Percentiles rank a stretch among this genome's conserved stretches.
These are phyloP conservation scores for Falco berigora DNA, from an alignment of 2,797 vertebrate species.

Conservation along the genomic window DNA sequence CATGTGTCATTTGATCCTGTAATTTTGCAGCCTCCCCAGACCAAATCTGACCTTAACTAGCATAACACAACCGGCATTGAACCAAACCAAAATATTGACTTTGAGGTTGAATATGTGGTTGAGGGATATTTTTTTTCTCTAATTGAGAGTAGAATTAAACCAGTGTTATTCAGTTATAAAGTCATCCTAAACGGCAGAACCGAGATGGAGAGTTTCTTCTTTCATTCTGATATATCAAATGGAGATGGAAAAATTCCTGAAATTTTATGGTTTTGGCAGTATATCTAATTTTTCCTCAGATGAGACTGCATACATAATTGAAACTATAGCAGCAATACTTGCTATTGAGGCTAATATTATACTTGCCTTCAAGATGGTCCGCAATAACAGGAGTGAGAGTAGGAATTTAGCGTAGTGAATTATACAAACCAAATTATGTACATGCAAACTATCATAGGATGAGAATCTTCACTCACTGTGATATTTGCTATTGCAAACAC, in stretches of 20 bases:
- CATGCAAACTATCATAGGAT: neutral
- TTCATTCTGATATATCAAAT: neutral
- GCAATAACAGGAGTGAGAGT: neutral
- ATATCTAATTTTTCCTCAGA: slow-evolving; percentile 8
- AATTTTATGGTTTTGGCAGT: slow-evolving; percentile 37
- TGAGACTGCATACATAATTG: neutral
- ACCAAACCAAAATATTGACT: slow-evolving; percentile 27
- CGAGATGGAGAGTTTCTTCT: neutral
- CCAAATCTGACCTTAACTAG: slow-evolving; percentile 9
- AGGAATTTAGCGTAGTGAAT: neutral
- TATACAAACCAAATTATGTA: neutral
- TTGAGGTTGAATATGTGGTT: neutral
- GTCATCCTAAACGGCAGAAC: neutral
- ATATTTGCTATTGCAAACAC: neutral
- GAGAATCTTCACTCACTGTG: neutral
- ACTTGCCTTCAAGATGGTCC: neutral
- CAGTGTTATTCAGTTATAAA: neutral
- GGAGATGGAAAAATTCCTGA: slow-evolving; percentile 28
- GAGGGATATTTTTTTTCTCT: neutral
- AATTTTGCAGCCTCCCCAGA: slow-evolving; percentile 17
- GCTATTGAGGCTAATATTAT: neutral
- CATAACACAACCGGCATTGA: neutral
- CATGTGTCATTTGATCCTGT: neutral
- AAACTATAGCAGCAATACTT: neutral
- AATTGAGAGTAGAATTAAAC: neutral